Conservation (phyloP, 1,140 invertebrate species). For the Hermetia illucens region DNA sequence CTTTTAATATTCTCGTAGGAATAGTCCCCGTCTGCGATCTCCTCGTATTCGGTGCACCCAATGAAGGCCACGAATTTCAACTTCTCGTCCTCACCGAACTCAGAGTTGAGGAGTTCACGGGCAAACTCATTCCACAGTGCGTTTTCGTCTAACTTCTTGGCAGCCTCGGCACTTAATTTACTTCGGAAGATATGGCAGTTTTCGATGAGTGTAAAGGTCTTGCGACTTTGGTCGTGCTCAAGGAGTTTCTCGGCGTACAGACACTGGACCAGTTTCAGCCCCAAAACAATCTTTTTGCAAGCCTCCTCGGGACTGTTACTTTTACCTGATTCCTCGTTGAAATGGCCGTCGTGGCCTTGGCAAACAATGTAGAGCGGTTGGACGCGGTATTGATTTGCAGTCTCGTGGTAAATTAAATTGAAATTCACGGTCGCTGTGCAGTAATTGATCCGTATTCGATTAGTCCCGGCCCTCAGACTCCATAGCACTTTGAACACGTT, state of each 20-base stretch:
- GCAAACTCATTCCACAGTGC: conserved; percentile 78
- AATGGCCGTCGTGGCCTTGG: conserved; percentile 58
- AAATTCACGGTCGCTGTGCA: background rate
- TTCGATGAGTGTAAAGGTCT: conserved; percentile 62
- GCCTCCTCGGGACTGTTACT: conserved; percentile 41
- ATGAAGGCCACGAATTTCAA: conserved; percentile 82
- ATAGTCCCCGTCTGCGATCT: conserved; percentile 39
- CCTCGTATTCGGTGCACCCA: conserved; percentile 69
- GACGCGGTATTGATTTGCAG: conserved; percentile 27
- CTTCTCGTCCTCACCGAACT: conserved; percentile 35
- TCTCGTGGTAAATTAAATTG: background rate
- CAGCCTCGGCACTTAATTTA: conserved; percentile 51
- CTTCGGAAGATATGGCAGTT: conserved; percentile 56
- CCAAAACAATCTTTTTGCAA: conserved; percentile 58
- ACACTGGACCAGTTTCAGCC: conserved; percentile 67
- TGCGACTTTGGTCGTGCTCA: conserved; percentile 53
- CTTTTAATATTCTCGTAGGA: conserved; percentile 61
- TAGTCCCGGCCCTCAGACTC: background rate
- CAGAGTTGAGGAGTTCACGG: conserved; percentile 56
- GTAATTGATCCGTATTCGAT: background rate
- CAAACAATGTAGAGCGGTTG: conserved; percentile 62
- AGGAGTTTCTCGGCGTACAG: conserved; percentile 78
- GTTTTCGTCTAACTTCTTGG: conserved; percentile 56
- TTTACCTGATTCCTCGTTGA: conserved; percentile 52
- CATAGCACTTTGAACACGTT: background rate